A percentile compares a stretch with the other conserved stretches of the same genome.
These are phyloP conservation scores for Ormia ochracea DNA, from an alignment of 2,888 invertebrate genomes.

Conservation along the genomic window DNA sequence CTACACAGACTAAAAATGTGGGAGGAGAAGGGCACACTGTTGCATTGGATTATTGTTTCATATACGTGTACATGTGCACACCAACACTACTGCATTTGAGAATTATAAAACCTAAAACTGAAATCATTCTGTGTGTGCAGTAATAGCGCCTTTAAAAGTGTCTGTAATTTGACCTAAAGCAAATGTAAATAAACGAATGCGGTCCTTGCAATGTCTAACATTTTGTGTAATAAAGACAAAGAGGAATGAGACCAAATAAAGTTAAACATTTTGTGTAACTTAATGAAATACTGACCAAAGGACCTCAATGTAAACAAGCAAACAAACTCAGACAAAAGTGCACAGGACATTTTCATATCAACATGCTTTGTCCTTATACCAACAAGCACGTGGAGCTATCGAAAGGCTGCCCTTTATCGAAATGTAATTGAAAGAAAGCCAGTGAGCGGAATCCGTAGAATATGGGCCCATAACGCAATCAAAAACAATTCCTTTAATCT, in stretches of 20 bases:
- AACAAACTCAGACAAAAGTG: slow-evolving; percentile 17
- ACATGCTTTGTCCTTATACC: neutral
- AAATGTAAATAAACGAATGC: slow-evolving; percentile 74
- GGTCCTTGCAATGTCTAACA: slow-evolving; percentile 57
- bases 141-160: slow-evolving; percentile 62
- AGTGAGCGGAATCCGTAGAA: too few species aligned
- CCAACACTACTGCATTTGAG: neutral
- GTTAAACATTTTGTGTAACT: slow-evolving; percentile 68
- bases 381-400: neutral
- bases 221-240: slow-evolving; percentile 32
- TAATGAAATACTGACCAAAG: slow-evolving; percentile 72
- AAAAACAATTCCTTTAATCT: too few species aligned
- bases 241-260: slow-evolving; percentile 46
- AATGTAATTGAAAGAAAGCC: too few species aligned
- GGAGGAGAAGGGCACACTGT: slow-evolving; percentile 47
- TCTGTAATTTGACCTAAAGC: slow-evolving; percentile 76
- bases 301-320: slow-evolving; percentile 55
- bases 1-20: slow-evolving; percentile 16
- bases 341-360: neutral
- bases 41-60: slow-evolving; percentile 29
- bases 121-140: slow-evolving; percentile 35
- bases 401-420: too few species aligned
- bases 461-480: too few species aligned
- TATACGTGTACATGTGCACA: neutral
- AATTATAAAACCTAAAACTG: slow-evolving; percentile 14